Conservation (phyloP, 2,113 vertebrate species). For the Anser brachyrhynchus region DNA sequence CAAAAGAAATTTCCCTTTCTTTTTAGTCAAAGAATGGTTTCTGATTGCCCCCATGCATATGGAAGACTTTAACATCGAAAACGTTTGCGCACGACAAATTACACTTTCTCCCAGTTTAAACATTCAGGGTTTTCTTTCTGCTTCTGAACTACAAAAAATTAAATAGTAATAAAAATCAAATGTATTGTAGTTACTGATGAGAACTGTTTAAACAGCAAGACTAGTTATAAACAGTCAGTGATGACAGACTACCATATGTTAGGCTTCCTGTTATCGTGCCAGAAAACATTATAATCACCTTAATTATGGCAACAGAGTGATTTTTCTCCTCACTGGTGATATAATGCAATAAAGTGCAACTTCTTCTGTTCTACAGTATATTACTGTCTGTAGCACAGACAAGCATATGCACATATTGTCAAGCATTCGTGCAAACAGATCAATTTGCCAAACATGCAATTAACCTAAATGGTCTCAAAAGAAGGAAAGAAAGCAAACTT, state of each 20-base stretch:
- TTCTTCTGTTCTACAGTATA: background rate
- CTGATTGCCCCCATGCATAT: background rate
- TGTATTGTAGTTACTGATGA: background rate
- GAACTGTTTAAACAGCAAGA: background rate
- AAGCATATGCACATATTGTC: background rate
- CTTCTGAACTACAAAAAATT: slow-evolving; percentile 35
- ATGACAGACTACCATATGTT: slow-evolving; percentile 34
- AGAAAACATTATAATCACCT: slow-evolving; percentile 27
- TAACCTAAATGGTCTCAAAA: background rate
- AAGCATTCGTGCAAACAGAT: background rate
- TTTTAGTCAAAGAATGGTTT: background rate
- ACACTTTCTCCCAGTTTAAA: slow-evolving; percentile 17
- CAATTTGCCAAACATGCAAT: background rate
- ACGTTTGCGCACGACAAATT: background rate
- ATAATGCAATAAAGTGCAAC: background rate
- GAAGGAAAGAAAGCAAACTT: background rate
- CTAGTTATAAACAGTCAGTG: slow-evolving; percentile 22
- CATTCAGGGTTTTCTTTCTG: background rate
- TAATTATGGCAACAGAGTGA: slow-evolving; percentile 14
- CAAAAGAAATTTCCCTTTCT: background rate
- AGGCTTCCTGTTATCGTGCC: background rate
- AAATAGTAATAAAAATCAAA: slow-evolving; percentile 13
- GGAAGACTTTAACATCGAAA: background rate
- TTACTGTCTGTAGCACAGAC: background rate
- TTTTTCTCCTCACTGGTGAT: background rate